Base-by-base conservation (phyloP, 2,113 vertebrate species). In the Paradoxurus hermaphroditus region DNA sequence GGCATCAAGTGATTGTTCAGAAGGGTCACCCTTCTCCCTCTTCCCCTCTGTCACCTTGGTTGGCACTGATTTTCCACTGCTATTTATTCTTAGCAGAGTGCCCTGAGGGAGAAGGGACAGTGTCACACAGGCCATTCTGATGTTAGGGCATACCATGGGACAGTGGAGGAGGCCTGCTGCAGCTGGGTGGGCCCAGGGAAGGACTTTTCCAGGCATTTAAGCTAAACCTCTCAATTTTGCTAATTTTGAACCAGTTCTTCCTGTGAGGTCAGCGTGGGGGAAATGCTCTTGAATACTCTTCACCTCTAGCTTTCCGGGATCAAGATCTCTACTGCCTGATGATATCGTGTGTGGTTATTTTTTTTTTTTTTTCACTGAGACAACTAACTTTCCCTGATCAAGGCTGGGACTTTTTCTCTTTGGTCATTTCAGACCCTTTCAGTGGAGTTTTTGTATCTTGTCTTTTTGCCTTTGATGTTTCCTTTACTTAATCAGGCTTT, bases 361-460 rank as follows among this genome's bases (percentile, higher is more conserved):
- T n/a, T 70, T 85, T 81, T 70, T 88, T 53, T 90, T 90, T 92
- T 92, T 96, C 44, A 77, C 88, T 68, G 89, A 95, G 94, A 82
- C 78, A 96, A 95, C 96, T 88, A 88, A 97, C 83, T 97, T 95
- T 97, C 96, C 95, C 92, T 95, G 56, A 94, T 94, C 65, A 92
- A 93, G 65, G 44, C 75, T 92, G 98, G 97, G 96, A 92, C 92
- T 97, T 97, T 97, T 96, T 88, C 67, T 77, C 56, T 79, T 87
- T 86, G 94, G 90, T 96, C 92, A 97, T 96, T 92, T 97, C 83
- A 96, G 68, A 90, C 81, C 79, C 12, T 31, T 88, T 84, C 46
- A 65, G 91, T 95, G 88, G 75, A 94, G 88, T 97, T 96, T 94
- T 96, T 41, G 3, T 85, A 73, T 82, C 81, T 97, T 75, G 21